Percentiles rank a stretch among this genome's conserved stretches.
These are phyloP conservation scores for Artemisiospiza belli DNA, from an alignment of 2,113 vertebrate species.

Conservation along the genomic window DNA sequence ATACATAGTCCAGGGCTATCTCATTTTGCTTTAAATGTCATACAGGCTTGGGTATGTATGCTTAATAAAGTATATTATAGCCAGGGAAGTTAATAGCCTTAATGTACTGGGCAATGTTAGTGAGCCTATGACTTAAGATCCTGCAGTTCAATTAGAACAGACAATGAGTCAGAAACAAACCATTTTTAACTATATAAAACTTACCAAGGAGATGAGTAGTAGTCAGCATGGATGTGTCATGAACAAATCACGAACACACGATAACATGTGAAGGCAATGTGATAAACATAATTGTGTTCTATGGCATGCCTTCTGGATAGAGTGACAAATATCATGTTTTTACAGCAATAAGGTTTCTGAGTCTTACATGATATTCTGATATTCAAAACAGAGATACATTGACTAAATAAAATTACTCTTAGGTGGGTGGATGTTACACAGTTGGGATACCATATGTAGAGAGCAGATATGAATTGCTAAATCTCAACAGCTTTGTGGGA, in stretches of 20 bases:
- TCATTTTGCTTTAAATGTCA: conserved; percentile 20
- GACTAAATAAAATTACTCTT: not conserved
- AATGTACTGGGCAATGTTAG: not conserved
- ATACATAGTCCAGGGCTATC: not conserved
- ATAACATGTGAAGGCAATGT: not conserved
- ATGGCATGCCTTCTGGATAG: not conserved
- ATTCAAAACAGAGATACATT: not conserved
- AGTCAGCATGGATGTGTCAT: not conserved
- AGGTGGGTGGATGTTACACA: not conserved
- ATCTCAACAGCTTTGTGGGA: not conserved
- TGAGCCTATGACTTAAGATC: not conserved
- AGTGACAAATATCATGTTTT: not conserved
- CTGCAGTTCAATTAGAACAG: not conserved
- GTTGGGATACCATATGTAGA: not conserved
- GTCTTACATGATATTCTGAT: not conserved
- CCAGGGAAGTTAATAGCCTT: not conserved
- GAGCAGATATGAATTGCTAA: not conserved
- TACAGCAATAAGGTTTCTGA: not conserved
- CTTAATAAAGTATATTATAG: not conserved
- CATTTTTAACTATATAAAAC: not conserved
- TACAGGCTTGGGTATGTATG: not conserved
- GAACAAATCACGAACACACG: not conserved
- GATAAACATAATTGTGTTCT: not conserved
- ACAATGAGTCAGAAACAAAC: not conserved
- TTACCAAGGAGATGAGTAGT: not conserved